phyloP scores from a whole-genome alignment of 1,140 invertebrate genomes.

The Cardiocondyla obscurior region DNA sequence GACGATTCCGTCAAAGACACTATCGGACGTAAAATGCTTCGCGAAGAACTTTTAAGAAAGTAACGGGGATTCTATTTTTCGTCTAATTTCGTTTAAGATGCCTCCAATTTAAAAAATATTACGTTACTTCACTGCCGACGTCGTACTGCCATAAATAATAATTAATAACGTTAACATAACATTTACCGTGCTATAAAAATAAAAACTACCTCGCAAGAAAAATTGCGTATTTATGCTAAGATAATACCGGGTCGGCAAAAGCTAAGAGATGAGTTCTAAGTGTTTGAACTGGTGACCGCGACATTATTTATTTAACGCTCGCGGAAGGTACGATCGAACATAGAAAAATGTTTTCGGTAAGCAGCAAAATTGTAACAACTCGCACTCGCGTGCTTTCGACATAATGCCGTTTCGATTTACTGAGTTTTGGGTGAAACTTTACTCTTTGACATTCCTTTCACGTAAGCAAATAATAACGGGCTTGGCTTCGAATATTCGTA shows the following conservation, averaged over 20 bases:
- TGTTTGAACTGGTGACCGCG: background rate
- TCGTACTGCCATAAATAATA: background rate
- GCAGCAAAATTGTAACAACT: background rate
- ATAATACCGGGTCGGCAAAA: slow-evolving; percentile 5
- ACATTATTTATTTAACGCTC: slow-evolving; percentile 18
- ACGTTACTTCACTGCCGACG: background rate
- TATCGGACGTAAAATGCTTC: background rate
- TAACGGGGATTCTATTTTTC: background rate
- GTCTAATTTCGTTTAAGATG: background rate
- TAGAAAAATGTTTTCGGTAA: background rate
- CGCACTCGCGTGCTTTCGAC: background rate
- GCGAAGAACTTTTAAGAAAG: background rate
- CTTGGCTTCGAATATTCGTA: no score
- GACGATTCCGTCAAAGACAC: slow-evolving; percentile 14
- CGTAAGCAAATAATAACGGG: background rate
- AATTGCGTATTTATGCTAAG: slow-evolving; percentile 1
- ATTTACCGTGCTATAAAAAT: background rate
- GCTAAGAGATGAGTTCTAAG: background rate
- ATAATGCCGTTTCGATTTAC: background rate
- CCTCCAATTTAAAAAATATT: background rate
- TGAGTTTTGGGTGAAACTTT: no score
- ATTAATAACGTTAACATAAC: background rate
- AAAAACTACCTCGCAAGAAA: background rate
- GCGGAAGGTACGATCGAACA: background rate
- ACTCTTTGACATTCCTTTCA: background rate